Conservation (phyloP, 2,113 vertebrate species). For the Oryzias melastigma region DNA sequence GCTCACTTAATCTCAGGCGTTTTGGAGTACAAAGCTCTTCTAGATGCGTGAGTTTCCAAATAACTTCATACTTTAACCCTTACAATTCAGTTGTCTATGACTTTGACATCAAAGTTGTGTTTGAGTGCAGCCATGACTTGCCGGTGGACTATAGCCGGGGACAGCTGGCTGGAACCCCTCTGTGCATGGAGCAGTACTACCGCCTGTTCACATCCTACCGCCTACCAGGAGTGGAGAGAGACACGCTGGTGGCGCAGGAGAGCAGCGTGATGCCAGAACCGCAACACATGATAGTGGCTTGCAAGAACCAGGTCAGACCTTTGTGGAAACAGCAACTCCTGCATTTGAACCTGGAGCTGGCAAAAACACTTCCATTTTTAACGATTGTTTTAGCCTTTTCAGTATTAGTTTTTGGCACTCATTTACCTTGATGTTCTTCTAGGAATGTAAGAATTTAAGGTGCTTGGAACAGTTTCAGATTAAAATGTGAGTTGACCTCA, state of each 20-base stretch:
- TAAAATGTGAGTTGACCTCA: neutral
- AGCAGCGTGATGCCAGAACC: constrained; percentile 93
- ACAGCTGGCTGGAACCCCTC: constrained; percentile 88
- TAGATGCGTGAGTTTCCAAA: constrained; percentile 85
- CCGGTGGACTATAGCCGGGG: constrained; percentile 89
- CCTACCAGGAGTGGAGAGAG: constrained; percentile 86
- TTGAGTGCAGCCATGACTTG: constrained; percentile 78
- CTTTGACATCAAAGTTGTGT: neutral
- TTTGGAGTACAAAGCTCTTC: constrained; percentile 89
- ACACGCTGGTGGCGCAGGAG: constrained; percentile 90
- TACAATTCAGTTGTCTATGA: neutral
- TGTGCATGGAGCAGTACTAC: constrained; percentile 98
- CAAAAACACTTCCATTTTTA: no score
- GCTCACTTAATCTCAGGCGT: constrained; percentile 92
- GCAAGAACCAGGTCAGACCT: constrained; percentile 89
- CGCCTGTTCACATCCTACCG: constrained; percentile 94
- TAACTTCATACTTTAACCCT: neutral
- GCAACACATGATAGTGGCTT: constrained; percentile 94
- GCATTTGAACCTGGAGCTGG: no score
- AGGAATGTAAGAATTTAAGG: neutral
- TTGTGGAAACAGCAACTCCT: neutral
- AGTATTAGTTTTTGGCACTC: no score
- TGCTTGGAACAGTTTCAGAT: neutral
- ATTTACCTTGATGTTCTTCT: neutral
- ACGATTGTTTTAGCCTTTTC: no score